These are phyloP conservation scores for Euphydryas editha DNA, from an alignment of 2,888 invertebrate genomes.

Conservation along the genomic window DNA sequence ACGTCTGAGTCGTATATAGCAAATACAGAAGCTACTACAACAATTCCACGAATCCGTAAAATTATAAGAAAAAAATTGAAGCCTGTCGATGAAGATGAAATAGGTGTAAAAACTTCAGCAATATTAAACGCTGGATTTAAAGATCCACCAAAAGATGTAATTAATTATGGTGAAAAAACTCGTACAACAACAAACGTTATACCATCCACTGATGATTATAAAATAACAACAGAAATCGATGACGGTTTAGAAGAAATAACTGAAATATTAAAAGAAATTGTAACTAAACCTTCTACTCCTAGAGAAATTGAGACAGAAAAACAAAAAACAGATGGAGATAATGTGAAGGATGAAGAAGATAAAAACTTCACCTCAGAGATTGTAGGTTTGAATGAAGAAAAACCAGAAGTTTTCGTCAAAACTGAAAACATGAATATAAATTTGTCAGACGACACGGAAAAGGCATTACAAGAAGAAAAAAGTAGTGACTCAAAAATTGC, in stretches of 20 bases:
- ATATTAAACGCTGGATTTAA: conserved; percentile 54
- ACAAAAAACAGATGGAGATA: conserved; percentile 10
- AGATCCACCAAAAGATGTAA: conserved; percentile 50
- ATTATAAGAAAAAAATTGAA: conserved; percentile 71
- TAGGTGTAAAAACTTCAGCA: conserved; percentile 56
- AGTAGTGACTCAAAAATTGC: neutral
- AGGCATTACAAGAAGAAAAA: conserved; percentile 11
- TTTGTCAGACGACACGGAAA: conserved; percentile 54
- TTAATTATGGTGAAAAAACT: conserved; percentile 74
- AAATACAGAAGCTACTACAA: conserved; percentile 45
- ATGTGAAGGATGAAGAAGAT: conserved; percentile 1
- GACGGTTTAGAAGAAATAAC: conserved; percentile 48
- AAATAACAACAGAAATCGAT: conserved; percentile 48
- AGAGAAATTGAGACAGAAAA: conserved; percentile 19
- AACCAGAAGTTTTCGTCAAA: conserved; percentile 54
- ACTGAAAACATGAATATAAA: conserved; percentile 56
- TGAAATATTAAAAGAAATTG: conserved; percentile 40
- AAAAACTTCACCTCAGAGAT: neutral
- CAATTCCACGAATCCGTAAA: conserved; percentile 64
- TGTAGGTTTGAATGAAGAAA: conserved; percentile 37
- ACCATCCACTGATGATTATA: conserved; percentile 44
- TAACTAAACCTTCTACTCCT: conserved; percentile 33
- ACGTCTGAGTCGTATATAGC: conserved; percentile 41
- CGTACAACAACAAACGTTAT: conserved; percentile 46
- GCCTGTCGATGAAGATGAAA: conserved; percentile 57